Percentiles rank a stretch among this genome's conserved stretches.
Conservation (phyloP, 2,797 vertebrate genomes). For the Coilia nasus region DNA sequence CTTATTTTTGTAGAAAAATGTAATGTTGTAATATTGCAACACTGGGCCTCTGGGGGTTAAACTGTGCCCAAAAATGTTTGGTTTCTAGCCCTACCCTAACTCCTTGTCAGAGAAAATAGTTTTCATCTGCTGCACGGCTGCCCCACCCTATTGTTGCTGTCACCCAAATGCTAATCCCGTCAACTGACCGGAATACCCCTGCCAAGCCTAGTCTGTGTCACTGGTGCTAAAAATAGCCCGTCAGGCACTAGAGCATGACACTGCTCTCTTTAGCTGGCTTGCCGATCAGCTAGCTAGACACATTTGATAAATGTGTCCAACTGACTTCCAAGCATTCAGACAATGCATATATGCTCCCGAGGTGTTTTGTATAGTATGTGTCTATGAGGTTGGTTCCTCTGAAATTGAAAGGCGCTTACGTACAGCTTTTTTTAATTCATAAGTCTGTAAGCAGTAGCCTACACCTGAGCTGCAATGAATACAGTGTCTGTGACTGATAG, state of each 20-base stretch:
- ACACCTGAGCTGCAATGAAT: background rate
- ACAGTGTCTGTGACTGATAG: background rate
- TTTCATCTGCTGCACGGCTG: background rate
- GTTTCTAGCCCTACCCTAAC: background rate
- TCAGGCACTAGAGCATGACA: conserved; percentile 14
- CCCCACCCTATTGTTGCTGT: conserved; percentile 19
- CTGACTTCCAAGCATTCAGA: too few species aligned
- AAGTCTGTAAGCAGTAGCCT: background rate
- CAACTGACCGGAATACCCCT: conserved; percentile 25
- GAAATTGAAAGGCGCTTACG: too few species aligned
- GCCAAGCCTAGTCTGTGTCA: conserved; percentile 23
- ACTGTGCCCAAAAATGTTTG: background rate
- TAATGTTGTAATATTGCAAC: too few species aligned
- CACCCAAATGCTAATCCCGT: conserved; percentile 12
- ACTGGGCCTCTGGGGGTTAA: too few species aligned
- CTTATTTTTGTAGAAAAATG: too few species aligned
- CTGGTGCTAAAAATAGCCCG: conserved; percentile 10
- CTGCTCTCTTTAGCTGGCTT: background rate
- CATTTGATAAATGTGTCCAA: background rate
- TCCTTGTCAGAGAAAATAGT: conserved; percentile 2
- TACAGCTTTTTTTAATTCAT: too few species aligned
- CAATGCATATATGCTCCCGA: too few species aligned
- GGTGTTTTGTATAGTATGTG: too few species aligned
- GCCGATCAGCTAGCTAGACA: background rate
- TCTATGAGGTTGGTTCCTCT: too few species aligned